Conservation (phyloP, 2,888 invertebrate species). For the Nycteola revayana region DNA sequence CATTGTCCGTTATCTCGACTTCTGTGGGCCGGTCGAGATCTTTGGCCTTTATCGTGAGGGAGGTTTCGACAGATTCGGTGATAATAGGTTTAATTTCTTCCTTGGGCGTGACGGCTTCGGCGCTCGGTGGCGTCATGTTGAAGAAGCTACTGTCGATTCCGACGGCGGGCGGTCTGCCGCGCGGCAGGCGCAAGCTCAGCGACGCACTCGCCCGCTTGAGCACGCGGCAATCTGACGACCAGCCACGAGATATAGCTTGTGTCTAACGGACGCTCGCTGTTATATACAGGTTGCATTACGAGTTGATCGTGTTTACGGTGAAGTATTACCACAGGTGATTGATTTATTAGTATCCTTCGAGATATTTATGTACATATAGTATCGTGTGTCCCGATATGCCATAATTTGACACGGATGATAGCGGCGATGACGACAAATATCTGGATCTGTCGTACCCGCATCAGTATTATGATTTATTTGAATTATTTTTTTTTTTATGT, state of each 20-base stretch:
- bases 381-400: too few species aligned
- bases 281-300: too few species aligned
- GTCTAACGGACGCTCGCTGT: constrained; percentile 32
- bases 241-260: constrained; percentile 34
- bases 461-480: too few species aligned
- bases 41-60: constrained; percentile 34
- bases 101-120: constrained; percentile 62
- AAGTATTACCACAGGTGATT: neutral
- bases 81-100: constrained; percentile 38
- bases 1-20: constrained; percentile 11
- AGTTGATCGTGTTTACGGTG: too few species aligned
- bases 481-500: too few species aligned
- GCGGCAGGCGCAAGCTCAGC: constrained; percentile 65
- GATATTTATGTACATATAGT: too few species aligned
- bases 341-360: too few species aligned
- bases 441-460: too few species aligned
- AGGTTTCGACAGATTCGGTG: constrained; percentile 39
- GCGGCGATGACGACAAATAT: too few species aligned
- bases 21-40: constrained; percentile 19
- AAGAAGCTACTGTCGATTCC: constrained; percentile 64
- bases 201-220: constrained; percentile 72
- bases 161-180: constrained; percentile 67
- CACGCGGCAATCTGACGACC: constrained; percentile 75
- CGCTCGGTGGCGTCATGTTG: constrained; percentile 75
- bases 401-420: too few species aligned